Conservation (phyloP, 2,888 invertebrate species). For the Diarsia dahlii region DNA sequence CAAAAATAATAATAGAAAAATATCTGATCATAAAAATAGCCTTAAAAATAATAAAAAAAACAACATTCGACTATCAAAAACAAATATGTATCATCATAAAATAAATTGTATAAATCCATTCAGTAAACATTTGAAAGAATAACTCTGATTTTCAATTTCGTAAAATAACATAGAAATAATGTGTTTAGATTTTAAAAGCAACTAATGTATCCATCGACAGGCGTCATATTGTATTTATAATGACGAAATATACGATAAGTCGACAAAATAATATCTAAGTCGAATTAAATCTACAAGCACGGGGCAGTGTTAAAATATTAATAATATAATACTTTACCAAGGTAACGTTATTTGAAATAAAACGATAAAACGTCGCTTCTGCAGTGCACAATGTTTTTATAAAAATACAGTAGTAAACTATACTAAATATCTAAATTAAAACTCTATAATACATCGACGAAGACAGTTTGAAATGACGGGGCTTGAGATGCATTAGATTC, state of each 20-base stretch:
- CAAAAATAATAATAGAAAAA: conserved; percentile 33
- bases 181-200: conserved; percentile 22
- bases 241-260: neutral
- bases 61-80: conserved; percentile 48
- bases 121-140: conserved; percentile 15
- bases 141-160: conserved; percentile 32
- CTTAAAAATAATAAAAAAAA: conserved; percentile 52
- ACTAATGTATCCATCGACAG: conserved; percentile 14
- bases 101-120: conserved; percentile 53
- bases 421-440: neutral
- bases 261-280: neutral
- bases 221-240: neutral
- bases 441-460: neutral
- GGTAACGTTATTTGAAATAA: conserved; percentile 61
- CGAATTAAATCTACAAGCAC: conserved; percentile 31
- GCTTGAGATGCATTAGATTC: too few species aligned
- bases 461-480: neutral
- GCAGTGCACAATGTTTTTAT: conserved; percentile 21
- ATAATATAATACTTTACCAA: conserved; percentile 62
- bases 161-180: conserved; percentile 27
- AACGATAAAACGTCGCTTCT: conserved; percentile 16
- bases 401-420: neutral
- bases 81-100: conserved; percentile 52
- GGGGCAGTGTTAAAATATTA: conserved; percentile 47
- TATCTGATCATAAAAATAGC: conserved; percentile 40